Conservation (phyloP, 2,888 invertebrate genomes). For the Hyposoter dolosus region DNA sequence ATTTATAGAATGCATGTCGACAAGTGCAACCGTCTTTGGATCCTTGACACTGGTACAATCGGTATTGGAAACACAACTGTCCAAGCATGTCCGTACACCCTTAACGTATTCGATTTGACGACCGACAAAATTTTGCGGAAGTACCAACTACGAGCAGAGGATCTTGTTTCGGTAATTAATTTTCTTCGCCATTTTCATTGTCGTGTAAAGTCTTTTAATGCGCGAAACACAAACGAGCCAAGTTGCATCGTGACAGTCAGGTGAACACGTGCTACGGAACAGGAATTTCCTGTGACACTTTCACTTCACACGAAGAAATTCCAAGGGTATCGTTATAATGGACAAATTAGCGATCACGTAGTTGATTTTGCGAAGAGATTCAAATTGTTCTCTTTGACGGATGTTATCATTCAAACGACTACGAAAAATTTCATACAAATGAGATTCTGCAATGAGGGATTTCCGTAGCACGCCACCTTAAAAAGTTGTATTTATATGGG, state of each 20-base stretch:
- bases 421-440: background rate
- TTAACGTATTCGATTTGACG: slow-evolving; percentile 91
- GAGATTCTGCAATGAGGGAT: background rate
- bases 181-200: background rate
- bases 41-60: slow-evolving; percentile 93
- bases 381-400: background rate
- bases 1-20: slow-evolving; percentile 90
- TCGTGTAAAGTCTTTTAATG: background rate
- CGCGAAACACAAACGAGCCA: background rate
- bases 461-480: background rate
- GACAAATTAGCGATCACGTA: background rate
- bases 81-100: slow-evolving; percentile 92
- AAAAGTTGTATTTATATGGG: background rate
- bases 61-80: slow-evolving; percentile 91
- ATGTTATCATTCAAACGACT: background rate
- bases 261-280: background rate
- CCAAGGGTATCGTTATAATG: background rate
- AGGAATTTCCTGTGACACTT: background rate
- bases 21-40: slow-evolving; percentile 93
- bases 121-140: slow-evolving; percentile 90
- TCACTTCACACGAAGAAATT: background rate
- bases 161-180: slow-evolving; percentile 87
- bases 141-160: slow-evolving; percentile 90
- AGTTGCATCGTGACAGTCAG: background rate
- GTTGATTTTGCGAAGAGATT: background rate